phyloP scores from a whole-genome alignment of 2,113 vertebrate genomes.

The Ophiodon elongatus region DNA sequence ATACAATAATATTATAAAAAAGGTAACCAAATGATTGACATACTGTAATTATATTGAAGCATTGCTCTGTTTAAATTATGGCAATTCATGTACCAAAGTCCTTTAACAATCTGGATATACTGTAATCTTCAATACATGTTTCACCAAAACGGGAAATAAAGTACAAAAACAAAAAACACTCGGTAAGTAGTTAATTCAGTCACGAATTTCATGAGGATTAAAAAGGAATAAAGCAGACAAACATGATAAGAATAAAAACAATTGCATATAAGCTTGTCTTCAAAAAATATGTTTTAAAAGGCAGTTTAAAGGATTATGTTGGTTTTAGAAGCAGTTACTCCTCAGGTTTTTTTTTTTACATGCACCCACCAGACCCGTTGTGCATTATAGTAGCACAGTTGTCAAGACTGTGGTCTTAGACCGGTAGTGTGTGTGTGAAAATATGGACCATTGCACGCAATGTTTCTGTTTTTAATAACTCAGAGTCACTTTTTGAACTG shows the following conservation, averaged over 20 bases:
- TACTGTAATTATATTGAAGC: not conserved
- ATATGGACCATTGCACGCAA: too few relatives aligned
- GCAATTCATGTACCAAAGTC: not conserved
- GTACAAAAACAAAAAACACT: not conserved
- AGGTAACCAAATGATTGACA: not conserved
- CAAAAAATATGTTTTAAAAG: not conserved
- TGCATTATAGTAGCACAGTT: too few relatives aligned
- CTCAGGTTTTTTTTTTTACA: too few relatives aligned
- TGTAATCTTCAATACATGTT: slow-evolving; percentile 8
- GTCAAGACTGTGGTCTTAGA: too few relatives aligned
- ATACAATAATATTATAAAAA: slow-evolving; percentile 2
- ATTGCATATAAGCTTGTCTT: not conserved
- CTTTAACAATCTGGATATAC: not conserved
- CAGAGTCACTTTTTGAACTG: too few relatives aligned
- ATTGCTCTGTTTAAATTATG: not conserved
- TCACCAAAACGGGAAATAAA: not conserved
- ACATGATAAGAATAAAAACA: slow-evolving; percentile 34
- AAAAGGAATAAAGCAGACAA: slow-evolving; percentile 28
- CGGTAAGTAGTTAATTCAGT: slow-evolving; percentile 22
- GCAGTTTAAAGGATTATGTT: slow-evolving; percentile 22
- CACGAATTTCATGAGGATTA: slow-evolving; percentile 11
- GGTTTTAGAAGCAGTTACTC: not conserved
- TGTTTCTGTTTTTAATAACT: too few relatives aligned
- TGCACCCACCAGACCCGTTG: too few relatives aligned
- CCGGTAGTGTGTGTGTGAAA: too few relatives aligned